These are phyloP conservation scores for Prochilodus magdalenae DNA, from an alignment of 2,113 vertebrate species.

Conservation along the genomic window DNA sequence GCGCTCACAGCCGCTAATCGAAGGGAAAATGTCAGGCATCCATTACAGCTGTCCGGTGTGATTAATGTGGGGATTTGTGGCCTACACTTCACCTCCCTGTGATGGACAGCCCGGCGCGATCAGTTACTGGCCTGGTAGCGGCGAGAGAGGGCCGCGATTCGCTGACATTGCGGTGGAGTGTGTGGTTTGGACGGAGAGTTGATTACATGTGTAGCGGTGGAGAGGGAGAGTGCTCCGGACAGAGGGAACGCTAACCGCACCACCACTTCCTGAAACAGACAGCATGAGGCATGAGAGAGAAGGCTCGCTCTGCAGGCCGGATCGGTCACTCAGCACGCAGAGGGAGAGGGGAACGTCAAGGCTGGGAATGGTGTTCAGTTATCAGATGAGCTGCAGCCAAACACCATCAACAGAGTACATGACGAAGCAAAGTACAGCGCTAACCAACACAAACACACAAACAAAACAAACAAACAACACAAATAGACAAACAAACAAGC, in stretches of 20 bases:
- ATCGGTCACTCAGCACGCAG: too few species aligned
- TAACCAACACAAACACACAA: too few species aligned
- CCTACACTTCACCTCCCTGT: slow-evolving; percentile 43
- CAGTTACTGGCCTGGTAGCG: slow-evolving; percentile 52
- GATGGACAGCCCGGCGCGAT: slow-evolving; percentile 50
- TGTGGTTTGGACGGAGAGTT: slow-evolving; percentile 64
- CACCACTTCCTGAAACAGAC: slow-evolving; percentile 51
- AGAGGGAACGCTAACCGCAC: slow-evolving; percentile 49
- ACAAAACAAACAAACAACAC: too few species aligned
- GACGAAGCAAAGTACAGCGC: too few species aligned
- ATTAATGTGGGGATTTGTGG: slow-evolving; percentile 58
- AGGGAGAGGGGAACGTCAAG: too few species aligned
- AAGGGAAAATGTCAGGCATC: slow-evolving; percentile 48
- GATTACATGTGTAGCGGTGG: slow-evolving; percentile 66
- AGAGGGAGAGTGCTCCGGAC: slow-evolving; percentile 56
- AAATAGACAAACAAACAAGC: too few species aligned
- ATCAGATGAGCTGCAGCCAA: too few species aligned
- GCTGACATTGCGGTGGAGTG: slow-evolving; percentile 65
- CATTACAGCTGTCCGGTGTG: slow-evolving; percentile 54
- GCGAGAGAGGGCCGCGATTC: slow-evolving; percentile 41
- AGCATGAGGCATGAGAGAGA: slow-evolving; percentile 41
- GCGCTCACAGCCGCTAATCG: slow-evolving; percentile 49
- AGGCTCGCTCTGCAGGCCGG: slow-evolving; percentile 3
- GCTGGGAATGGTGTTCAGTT: too few species aligned
- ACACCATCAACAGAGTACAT: too few species aligned